Base-by-base conservation (phyloP, 2,888 invertebrate species). In the Erynnis tages region DNA sequence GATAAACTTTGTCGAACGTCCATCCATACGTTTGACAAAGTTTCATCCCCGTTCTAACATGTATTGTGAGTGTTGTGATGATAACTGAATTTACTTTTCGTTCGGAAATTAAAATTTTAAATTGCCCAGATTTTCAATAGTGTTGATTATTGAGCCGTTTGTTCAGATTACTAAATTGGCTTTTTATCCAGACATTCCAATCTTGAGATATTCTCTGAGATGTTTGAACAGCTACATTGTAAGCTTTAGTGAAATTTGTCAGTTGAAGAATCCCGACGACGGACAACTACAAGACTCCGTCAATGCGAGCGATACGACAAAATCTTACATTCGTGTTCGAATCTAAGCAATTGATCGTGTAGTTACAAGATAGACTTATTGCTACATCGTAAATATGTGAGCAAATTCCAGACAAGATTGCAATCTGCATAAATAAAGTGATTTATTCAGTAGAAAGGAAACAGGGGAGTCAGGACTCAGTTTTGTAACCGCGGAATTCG, bases 221-320 rank as follows among this genome's bases (percentile, higher is more conserved):
- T n/a, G n/a, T n/a, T n/a, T n/a, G n/a, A n/a, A n/a, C n/a, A n/a
- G n/a, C n/a, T n/a, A n/a, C n/a, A n/a, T n/a, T n/a, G n/a, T n/a
- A 21, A 21, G 5, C 21, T 21, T 21, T 21, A 21, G 21, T 1
- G 4, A 21, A 11, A n/a, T 7, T 21, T 21, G 6, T 37, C 6
- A 21, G 21, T 1, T 37, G 5, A 21, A 25, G 3, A 40, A 40
- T 13, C 56, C 58, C 55, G 62, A 66, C 67, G 69, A 66, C 64
- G 66, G 67, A 16, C 13, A 23, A 38, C 7, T 10, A 44, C 23
- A 10, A 25, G 45, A 34, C 16, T 34, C 34, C 23, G 34, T 25
- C 34, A 35, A 23, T 45, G 16, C 16, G 16, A 35, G 19, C 21
- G 45, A 45, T 13, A 45, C 45, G 27, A 27, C 27, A 4, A 23